Evolutionary conservation across 2,797 vertebrate species (phyloP), one percentile per base, ranked within the genome.

Genomic region (Schizopygopsis malacanthus): DNA sequence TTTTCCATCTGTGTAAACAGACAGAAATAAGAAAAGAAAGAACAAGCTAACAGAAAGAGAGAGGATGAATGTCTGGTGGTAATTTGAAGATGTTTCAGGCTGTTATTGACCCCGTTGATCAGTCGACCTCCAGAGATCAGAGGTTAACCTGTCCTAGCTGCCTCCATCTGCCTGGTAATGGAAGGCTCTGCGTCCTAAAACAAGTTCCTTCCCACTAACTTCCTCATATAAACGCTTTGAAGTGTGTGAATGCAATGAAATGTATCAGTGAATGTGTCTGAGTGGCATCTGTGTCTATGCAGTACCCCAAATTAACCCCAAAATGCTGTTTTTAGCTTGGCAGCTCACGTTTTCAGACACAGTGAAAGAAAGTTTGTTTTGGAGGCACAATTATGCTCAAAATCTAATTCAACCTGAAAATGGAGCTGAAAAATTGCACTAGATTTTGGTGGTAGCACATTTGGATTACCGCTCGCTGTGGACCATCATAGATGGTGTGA

Each of bases 121-220:
- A 43, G 37, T 37, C 59, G 83, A 83, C 75, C 80, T 84, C 41
- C 6, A 54, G 25, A 83, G 81, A 65, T 86, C 84, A 83, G 50
- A 54, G 84, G 87, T 86, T 88, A 86, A 88, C 67, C 75, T 73
- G 59, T 39, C 69, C 50, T 78, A 50, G 50, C 70, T 70, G 77
- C 50, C 47, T 77, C 77, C 20, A 39, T 81, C 61, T 75, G 61
- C 33, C 41, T 47, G 13, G 25, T 81, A 81, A 84, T 81, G 61
- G 86, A 87, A 81, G 77, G 76, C 69, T 67, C 9, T 73, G 18
- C 11, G 10, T 63, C 82, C 59, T 37, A 54, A 83, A 83, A 78
- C 61, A 78, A 84, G 81, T 67, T 69, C 54, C 6, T 50, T 67
- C 25, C 20, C 28, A 9, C 22, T 59, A 33, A 52, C 33, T 52